Evolutionary conservation across 2,888 invertebrate species (phyloP), one percentile per base, ranked within the genome.

Genomic region (Seira musarum): DNA sequence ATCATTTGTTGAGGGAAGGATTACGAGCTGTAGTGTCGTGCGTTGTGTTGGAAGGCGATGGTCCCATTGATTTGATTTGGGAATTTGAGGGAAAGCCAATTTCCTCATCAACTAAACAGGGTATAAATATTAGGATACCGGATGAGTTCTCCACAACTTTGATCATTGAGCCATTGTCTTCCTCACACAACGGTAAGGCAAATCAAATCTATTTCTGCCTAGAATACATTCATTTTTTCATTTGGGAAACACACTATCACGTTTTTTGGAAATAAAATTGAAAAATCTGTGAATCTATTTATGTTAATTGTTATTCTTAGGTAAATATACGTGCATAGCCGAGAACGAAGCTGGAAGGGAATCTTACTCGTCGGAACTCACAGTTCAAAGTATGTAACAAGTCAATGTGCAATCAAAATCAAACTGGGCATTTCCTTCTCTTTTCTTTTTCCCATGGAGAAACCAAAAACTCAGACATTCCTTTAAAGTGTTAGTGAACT

Each of bases 31-130:
- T 95, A 81, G 95, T 96, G 88, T 94, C 95, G 85, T 96, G 96
- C 89, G 94, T 95, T 90, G 95, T 96, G 88, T 92, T 96, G 88
- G 95, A 96, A 90, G 96, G 97, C 22, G 97, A 97, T 90, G 92
- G 96, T 87, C 97, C 97, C 66, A 94, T 97, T 87, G 94, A 93
- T 85, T 95, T 97, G 90, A 92, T 94, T 72, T 98, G 97, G 97
- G 95, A 95, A 88, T 93, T 96, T 89, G 95, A 97, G 89, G 95
- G 93, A 65, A 94, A 94, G 88, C 91, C 93, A 3, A 74, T 80
- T 25, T 69, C 80, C 10, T 53, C 65, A 1, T 63, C 69, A 1
- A 61, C 69, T 30, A 35, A 73, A 73, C 80, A 80, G 80, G 86
- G 86, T 15, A 79, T 87, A 69, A 85, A 80, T 19, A 85, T 87